Base-by-base conservation (phyloP, 2,888 invertebrate species). In the Melangyna quadrimaculata region DNA sequence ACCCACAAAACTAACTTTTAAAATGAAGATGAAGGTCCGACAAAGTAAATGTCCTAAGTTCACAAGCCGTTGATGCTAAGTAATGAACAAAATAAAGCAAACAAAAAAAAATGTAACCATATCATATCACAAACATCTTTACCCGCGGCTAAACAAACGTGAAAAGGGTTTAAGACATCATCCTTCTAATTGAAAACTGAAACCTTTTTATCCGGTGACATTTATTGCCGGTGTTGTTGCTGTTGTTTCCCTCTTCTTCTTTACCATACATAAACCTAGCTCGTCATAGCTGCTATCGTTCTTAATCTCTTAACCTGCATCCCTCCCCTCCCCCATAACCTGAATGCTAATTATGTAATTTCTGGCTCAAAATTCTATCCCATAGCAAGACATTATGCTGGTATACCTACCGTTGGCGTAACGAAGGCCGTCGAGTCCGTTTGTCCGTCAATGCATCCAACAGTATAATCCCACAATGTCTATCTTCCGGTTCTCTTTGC, bases 141-240 rank as follows among this genome's bases (percentile, higher is more conserved):
- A 37, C 51, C 27, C 53, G 10, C 55, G 32, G 22, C 67, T n/a
- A 51, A 61, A 55, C 70, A 84, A 69, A 84, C 74, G 67, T 77
- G 84, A 84, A 84, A 80, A 71, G 84, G 84, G 80, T 75, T 79
- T 72, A 57, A 74, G 75, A 65, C 80, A 69, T 84, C 75, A 69
- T 53, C 71, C 71, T 57, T 53, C 71, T 84, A 84, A 84, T 84
- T 84, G 84, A 84, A 84, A 84, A 80, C 71, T 65, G 84, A 86
- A 81, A 86, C 78, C 86, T 81, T 81, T 86, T 86, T 81, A 86
- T 86, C 86, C 86, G 63, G 78, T 81, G 86, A 81, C 80, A 86
- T 86, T 86, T 86, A 86, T 77, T 61, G 84, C 61, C 71, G 67
- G 74, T 75, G 75, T 75, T 78, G 19, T 22, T 59, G 24, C 4